Percentiles rank a stretch among this genome's conserved stretches.
Evolutionary conservation across 2,888 invertebrate species (phyloP).

Genomic region (Papilio demoleus): DNA sequence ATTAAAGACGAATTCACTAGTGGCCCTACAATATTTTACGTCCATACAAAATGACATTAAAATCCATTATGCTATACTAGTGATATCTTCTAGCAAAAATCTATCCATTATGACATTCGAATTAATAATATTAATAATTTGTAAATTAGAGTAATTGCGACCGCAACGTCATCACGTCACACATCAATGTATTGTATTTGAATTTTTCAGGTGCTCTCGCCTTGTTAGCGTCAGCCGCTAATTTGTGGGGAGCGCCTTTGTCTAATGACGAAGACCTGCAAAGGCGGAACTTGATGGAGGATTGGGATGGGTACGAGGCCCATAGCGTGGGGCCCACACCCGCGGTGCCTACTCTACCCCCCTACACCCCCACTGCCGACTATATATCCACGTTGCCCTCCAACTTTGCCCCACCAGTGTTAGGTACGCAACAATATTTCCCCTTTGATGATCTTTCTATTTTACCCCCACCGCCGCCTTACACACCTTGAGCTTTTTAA

Average conservation of each 20-base stretch:
- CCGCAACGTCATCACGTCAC: too few relatives aligned
- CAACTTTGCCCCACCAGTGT: slow-evolving; percentile 67
- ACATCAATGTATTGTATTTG: too few relatives aligned
- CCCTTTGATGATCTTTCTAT: slow-evolving; percentile 78
- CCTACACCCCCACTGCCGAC: slow-evolving; percentile 82
- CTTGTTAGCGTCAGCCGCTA: slow-evolving; percentile 87
- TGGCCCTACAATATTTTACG: too few relatives aligned
- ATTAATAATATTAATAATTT: slow-evolving; percentile 7
- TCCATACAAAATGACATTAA: too few relatives aligned
- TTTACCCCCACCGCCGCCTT: slow-evolving; percentile 81
- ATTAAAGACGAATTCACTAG: too few relatives aligned
- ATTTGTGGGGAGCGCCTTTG: slow-evolving; percentile 84
- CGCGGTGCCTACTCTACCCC: slow-evolving; percentile 83
- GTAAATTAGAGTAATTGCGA: too few relatives aligned
- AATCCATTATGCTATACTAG: too few relatives aligned
- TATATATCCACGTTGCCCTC: slow-evolving; percentile 63
- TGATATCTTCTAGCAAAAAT: too few relatives aligned
- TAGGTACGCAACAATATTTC: slow-evolving; percentile 76
- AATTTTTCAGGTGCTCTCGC: slow-evolving; percentile 84
- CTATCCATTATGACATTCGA: too few relatives aligned
- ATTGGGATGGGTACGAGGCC: slow-evolving; percentile 85
- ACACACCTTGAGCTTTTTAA: slow-evolving; percentile 69
- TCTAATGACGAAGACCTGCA: slow-evolving; percentile 76
- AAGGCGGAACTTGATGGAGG: slow-evolving; percentile 84
- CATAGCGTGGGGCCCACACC: slow-evolving; percentile 84